Conservation (phyloP, 1,140 invertebrate species). For the Orchesella cincta region DNA sequence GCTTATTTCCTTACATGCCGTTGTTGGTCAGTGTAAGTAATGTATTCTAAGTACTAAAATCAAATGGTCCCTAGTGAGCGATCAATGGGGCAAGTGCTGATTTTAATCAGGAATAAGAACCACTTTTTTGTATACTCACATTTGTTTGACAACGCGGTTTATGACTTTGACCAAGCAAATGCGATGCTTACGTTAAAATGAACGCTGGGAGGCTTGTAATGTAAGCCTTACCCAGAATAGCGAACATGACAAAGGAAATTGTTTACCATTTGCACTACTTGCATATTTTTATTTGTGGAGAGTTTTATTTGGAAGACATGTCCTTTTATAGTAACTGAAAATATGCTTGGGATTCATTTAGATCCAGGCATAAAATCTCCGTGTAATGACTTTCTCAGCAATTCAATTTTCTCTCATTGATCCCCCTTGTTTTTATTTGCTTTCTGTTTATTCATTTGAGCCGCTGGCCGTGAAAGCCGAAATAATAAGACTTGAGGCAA, state of each 20-base stretch:
- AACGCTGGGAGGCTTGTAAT: too few species aligned
- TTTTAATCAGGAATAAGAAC: slow-evolving; percentile 2
- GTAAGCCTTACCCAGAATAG: too few species aligned
- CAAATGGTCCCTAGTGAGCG: slow-evolving; percentile 13
- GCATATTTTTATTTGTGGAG: background rate
- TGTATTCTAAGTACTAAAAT: background rate
- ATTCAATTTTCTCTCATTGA: slow-evolving; percentile 17
- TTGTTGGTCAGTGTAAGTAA: too few species aligned
- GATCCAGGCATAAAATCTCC: background rate
- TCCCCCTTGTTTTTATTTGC: background rate
- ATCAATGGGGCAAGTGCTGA: slow-evolving; percentile 18
- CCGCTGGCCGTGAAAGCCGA: too few species aligned
- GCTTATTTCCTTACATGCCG: too few species aligned
- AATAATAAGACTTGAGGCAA: too few species aligned
- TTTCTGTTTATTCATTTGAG: too few species aligned
- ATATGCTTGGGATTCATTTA: background rate
- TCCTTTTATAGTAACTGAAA: too few species aligned
- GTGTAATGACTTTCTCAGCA: background rate
- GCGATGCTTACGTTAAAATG: too few species aligned
- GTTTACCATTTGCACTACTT: background rate
- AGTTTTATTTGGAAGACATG: background rate
- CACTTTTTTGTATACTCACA: background rate
- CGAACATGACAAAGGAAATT: too few species aligned
- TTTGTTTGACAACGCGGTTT: background rate
- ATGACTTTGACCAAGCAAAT: too few species aligned